Base-by-base conservation (phyloP, 2,888 invertebrate species). In the Alloscopus bannaensis region DNA sequence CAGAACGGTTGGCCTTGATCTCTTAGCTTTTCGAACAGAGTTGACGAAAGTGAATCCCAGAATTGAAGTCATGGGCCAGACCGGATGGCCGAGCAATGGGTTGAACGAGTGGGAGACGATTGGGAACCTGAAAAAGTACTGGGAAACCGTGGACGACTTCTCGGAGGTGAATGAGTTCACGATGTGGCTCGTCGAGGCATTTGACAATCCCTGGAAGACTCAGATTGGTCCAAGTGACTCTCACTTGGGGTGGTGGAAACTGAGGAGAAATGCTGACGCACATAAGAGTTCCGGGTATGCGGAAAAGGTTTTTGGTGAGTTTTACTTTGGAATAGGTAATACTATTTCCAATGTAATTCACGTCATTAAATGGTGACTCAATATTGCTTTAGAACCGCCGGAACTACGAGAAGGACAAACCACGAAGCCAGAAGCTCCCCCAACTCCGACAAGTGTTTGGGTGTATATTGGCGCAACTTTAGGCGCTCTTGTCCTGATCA, bases 221-320 rank as follows among this genome's bases (percentile, higher is more conserved):
- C 62, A 70, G 50, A 3, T n/a, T 40, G 1, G 68, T 52, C 36
- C 50, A 6, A 60, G 70, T 3, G 1, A n/a, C 20, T 75, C 52
- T 0, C 66, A 81, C 42, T 80, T 40, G 20, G 83, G 83, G 4
- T 83, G 79, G 80, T 83, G 83, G 83, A 75, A 52, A 26, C 22
- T 80, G n/a, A 45, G n/a, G 13, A 22, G 70, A 13, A 82, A 82
- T 31, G n/a, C 31, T 3, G 22, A 50, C 22, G 16, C 45, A 0
- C 16, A 28, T 20, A 22, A 18, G n/a, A 2, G 11, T 2, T 52
- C 47, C 1, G 73, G 60, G 16, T 83, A 81, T 42, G 50, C 42
- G 2, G 83, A 83, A 28, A 83, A 83, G 50, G 70, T 81, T 2
- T 45, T 29, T 18, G 81, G 75, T 78, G 28, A 20, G n/a, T n/a